Base-by-base conservation (phyloP, 2,797 vertebrate species). In the Chelon auratus region DNA sequence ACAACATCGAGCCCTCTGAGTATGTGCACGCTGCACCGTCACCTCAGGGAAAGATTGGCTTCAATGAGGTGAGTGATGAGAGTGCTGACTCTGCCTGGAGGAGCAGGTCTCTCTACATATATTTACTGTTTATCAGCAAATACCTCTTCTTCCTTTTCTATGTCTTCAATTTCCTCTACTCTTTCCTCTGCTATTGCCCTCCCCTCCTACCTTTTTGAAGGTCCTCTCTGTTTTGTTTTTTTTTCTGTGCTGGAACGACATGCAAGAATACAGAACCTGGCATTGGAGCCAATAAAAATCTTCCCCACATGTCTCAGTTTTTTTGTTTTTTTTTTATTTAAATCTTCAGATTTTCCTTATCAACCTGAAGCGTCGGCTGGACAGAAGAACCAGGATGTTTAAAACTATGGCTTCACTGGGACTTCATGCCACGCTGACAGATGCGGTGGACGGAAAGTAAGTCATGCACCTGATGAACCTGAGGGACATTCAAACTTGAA, bases 361-460 rank as follows among this genome's bases (percentile, higher is more conserved):
- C 71, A 99, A 99, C 78, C 93, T 99, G 80, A 98, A 97, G 81
- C 95, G 97, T 3, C 94, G 97, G 7, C 91, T 94, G 56, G 97
- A 98, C 91, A 92, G 98, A 55, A 91, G 96, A 77, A 95, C 94
- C 77, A 92, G 97, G 82, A 99, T 99, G 97, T 81, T 97, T 75
- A 95, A 93, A 61, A 95, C 96, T 0, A 90, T 98, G 58, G 91
- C 94, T 0, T 93, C 96, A 5, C 94, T 97, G 78, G 96, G 97
- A 77, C 91, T 99, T 4, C 91, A 93, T 1, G 92, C 93, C 79
- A 95, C 95, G n/a, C 86, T 97, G 18, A 92, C 89, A 3, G 95
- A 96, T 7, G 98, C 98, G 8, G 97, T 99, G 86, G 98, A 99
- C 42, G 97, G 98, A 83, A 99, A 97, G 98, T 98, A 95, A 91